phyloP scores from a whole-genome alignment of 2,888 invertebrate genomes.

The Rhagophthalmus giganteus region DNA sequence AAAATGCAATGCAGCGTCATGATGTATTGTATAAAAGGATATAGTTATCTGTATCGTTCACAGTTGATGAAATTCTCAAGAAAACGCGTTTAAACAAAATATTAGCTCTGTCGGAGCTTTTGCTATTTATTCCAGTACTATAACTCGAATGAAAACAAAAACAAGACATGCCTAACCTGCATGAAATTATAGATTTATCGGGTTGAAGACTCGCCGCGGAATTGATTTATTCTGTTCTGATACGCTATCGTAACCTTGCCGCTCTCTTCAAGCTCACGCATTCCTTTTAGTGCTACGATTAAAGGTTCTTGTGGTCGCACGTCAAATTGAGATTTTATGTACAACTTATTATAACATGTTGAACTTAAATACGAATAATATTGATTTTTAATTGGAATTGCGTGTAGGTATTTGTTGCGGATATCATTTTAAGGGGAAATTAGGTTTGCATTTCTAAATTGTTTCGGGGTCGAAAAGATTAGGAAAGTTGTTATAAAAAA shows the following conservation, averaged over 20 bases:
- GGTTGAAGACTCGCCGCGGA: conserved; percentile 22
- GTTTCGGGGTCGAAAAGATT: too few relatives aligned
- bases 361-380: conserved; percentile 21
- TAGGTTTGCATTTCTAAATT: too few relatives aligned
- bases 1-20: too few relatives aligned
- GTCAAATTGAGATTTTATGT: conserved; percentile 32
- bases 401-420: too few relatives aligned
- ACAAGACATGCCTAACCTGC: conserved; percentile 28
- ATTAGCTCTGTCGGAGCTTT: conserved; percentile 4
- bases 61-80: conserved; percentile 1
- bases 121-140: conserved; percentile 10
- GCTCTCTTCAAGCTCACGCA: conserved; percentile 18
- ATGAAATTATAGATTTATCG: conserved; percentile 33
- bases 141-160: conserved; percentile 20
- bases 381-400: conserved; percentile 26
- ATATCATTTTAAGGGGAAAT: too few relatives aligned
- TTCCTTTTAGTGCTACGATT: conserved; percentile 1
- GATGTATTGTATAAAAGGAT: not conserved
- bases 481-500: too few relatives aligned
- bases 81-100: conserved; percentile 7
- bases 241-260: conserved; percentile 26
- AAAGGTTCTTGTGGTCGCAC: conserved; percentile 7
- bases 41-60: too few relatives aligned
- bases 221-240: conserved; percentile 33
- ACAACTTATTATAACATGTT: conserved; percentile 21